These are phyloP conservation scores for Cochlearius cochlearius DNA, from an alignment of 2,113 vertebrate genomes.

Conservation along the genomic window DNA sequence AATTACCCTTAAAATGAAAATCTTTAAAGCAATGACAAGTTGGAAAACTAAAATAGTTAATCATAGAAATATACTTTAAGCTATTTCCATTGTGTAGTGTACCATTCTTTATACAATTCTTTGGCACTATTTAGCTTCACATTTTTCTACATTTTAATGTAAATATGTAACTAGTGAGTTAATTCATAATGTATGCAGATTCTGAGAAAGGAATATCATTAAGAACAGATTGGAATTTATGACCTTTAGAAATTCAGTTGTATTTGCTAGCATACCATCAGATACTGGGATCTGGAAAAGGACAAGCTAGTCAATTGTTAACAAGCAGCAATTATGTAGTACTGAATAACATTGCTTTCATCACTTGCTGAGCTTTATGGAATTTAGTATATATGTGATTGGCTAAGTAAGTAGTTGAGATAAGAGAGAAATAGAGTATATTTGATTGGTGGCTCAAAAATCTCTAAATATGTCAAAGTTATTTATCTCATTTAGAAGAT, in stretches of 20 bases:
- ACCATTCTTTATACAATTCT: neutral
- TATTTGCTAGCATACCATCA: neutral
- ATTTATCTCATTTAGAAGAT: neutral
- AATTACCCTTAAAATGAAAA: neutral
- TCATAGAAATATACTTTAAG: neutral
- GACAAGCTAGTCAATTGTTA: neutral
- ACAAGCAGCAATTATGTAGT: neutral
- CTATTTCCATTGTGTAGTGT: neutral
- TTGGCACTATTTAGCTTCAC: neutral
- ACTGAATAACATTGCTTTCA: neutral
- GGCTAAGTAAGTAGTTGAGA: neutral
- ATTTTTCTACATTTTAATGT: neutral
- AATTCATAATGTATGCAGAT: neutral
- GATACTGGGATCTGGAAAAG: neutral
- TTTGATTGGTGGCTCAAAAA: neutral
- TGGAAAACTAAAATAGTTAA: neutral
- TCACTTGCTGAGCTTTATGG: neutral
- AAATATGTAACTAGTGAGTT: neutral
- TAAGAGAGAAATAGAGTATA: neutral
- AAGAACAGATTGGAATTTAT: neutral
- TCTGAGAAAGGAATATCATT: neutral
- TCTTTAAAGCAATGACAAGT: neutral
- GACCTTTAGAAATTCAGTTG: neutral
- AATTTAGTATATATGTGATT: neutral
- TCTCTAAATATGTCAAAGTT: neutral